Evolutionary conservation across 2,113 vertebrate species (phyloP).

Genomic region (Entosphenus tridentatus): DNA sequence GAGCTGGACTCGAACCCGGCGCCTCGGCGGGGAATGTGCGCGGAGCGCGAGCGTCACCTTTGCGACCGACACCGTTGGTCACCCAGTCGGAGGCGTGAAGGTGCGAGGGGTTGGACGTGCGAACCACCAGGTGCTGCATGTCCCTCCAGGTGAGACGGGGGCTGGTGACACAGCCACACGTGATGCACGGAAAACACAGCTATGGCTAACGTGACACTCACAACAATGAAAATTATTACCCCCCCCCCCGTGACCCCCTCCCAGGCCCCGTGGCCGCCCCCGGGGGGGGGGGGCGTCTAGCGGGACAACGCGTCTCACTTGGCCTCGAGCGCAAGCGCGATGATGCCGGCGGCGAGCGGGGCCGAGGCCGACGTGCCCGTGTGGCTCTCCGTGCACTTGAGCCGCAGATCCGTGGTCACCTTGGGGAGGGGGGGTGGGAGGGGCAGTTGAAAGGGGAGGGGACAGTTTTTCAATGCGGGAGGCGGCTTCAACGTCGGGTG

Average conservation of each 20-base stretch:
- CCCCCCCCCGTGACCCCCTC: no score
- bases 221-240: no score
- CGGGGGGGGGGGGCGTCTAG: no score
- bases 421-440: constrained; percentile 11
- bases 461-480: no score
- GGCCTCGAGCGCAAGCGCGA: constrained; percentile 78
- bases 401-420: constrained; percentile 81
- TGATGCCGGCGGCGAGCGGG: constrained; percentile 76
- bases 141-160: constrained; percentile 68
- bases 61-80: constrained; percentile 73
- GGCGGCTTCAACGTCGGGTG: no score
- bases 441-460: no score
- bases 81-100: constrained; percentile 71
- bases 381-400: constrained; percentile 84
- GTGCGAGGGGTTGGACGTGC: constrained; percentile 61
- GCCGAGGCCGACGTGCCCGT: constrained; percentile 82
- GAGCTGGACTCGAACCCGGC: no score
- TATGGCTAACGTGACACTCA: no score
- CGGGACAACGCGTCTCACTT: constrained; percentile 36
- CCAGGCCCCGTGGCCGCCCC: no score
- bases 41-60: constrained; percentile 29
- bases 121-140: constrained; percentile 93
- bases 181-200: no score
- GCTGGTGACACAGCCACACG: constrained; percentile 15
- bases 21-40: no score